Base-by-base conservation (phyloP, 2,888 invertebrate species). In the Gasteruption jaculator region DNA sequence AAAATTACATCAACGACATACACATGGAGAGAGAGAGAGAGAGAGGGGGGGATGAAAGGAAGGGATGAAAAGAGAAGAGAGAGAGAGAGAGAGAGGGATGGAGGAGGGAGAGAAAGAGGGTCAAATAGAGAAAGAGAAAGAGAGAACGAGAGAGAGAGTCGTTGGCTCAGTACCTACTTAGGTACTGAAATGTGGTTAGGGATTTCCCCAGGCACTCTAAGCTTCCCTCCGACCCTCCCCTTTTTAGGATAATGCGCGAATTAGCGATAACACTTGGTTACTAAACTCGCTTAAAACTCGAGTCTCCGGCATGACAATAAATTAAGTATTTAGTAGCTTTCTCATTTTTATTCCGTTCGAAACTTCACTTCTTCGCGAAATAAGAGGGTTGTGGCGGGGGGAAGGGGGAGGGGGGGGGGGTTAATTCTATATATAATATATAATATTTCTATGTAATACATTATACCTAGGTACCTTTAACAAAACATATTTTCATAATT, bases 1-100 rank as follows among this genome's bases (percentile, higher is more conserved):
- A 54, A 54, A 54, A 57, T 52, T 48, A 48, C 54, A 52, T 54
- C 54, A 54, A 46, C 54, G 54, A 49, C 49, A 33, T 11, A n/a
- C 5, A 29, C 40, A 49, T 24, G 43, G 35, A 49, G 34, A 32
- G 4, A 38, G 30, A 29, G 5, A 30, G 22, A 38, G 22, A 20
- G 8, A 18, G 37, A 38, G 18, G 2, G 31, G 26, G 26, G 14
- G 26, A 14, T 14, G 5, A 8, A 11, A 27, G 27, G 27, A 27
- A 5, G 27, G 27, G 27, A 14, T n/a, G n/a, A n/a, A 14, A 14
- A 14, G 27, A n/a, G 27, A 10, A 22, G 24, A 10, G 30, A 12
- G 18, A 30, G 15, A 30, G 11, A n/a, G 11, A 14, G 27, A 27
- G 5, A 27, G 5, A 27, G 27, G 27, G 27, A 30, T 6, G 30